Evolutionary conservation across 2,797 vertebrate species (phyloP).

Genomic region (Corythornis leucogaster): DNA sequence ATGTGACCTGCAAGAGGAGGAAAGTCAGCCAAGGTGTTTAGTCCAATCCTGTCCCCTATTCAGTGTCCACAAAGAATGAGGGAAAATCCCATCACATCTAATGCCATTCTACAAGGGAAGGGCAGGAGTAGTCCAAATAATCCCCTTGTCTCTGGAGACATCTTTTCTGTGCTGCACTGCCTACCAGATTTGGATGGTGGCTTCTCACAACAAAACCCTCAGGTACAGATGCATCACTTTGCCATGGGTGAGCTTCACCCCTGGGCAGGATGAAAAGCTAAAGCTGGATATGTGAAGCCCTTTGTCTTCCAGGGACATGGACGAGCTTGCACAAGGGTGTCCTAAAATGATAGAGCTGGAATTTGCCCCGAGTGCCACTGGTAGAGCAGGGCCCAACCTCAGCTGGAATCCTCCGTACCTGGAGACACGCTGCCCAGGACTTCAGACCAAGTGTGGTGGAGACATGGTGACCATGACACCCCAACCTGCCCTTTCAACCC

Average conservation of each 20-base stretch:
- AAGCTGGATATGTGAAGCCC: not conserved
- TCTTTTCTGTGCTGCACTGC: rapidly evolving
- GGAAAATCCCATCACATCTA: not conserved
- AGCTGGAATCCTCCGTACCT: not conserved
- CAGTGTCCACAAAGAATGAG: rapidly evolving
- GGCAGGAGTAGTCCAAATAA: not conserved
- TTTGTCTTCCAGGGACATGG: not conserved
- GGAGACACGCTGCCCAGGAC: not conserved
- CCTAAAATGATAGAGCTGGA: not conserved
- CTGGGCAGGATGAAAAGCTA: rapidly evolving
- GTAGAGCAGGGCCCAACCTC: not conserved
- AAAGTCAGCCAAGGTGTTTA: not conserved
- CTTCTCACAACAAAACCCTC: not conserved
- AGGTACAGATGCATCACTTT: not conserved
- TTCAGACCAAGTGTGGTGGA: rapidly evolving
- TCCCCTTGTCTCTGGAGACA: not conserved
- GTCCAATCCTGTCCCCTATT: not conserved
- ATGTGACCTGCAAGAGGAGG: not conserved
- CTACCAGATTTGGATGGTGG: not conserved
- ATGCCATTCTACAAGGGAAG: not conserved
- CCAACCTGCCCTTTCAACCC: not conserved
- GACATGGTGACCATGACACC: not conserved
- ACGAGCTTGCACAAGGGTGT: not conserved
- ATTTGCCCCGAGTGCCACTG: not conserved
- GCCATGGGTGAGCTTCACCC: not conserved